A percentile compares a stretch with the other conserved stretches of the same genome.
These are phyloP conservation scores for Syndactyla subalaris DNA, from an alignment of 2,797 vertebrate genomes.

Conservation along the genomic window DNA sequence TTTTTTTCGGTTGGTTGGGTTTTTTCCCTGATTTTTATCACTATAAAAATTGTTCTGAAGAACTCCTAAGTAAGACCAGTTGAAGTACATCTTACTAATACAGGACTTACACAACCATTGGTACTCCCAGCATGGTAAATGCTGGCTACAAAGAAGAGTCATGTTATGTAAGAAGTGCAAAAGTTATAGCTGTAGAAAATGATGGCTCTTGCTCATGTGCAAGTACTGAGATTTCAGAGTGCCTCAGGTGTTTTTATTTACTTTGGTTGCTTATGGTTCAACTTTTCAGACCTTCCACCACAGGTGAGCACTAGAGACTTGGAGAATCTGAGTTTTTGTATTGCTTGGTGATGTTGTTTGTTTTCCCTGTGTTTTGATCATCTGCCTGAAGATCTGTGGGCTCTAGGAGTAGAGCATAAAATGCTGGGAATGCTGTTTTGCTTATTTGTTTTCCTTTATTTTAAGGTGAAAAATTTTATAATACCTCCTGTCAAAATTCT, in stretches of 20 bases:
- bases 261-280: background rate
- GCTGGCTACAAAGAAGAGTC: background rate
- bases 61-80: background rate
- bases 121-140: background rate
- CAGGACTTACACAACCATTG: background rate
- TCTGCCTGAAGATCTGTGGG: background rate
- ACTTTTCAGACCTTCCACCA: background rate
- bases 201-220: background rate
- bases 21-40: rapidly evolving
- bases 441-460: background rate
- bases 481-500: background rate
- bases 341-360: background rate
- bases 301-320: background rate
- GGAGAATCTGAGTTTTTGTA: background rate
- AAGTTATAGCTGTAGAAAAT: background rate
- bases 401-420: background rate
- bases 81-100: background rate
- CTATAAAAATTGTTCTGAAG: background rate
- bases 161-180: background rate
- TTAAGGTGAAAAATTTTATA: background rate
- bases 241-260: background rate
- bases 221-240: background rate
- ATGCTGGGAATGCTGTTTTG: background rate
- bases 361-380: background rate
- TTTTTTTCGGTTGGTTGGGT: background rate